A percentile compares a stretch with the other conserved stretches of the same genome.
Evolutionary conservation across 2,797 vertebrate species (phyloP).

Genomic region (Philypnodon macrostomus): DNA sequence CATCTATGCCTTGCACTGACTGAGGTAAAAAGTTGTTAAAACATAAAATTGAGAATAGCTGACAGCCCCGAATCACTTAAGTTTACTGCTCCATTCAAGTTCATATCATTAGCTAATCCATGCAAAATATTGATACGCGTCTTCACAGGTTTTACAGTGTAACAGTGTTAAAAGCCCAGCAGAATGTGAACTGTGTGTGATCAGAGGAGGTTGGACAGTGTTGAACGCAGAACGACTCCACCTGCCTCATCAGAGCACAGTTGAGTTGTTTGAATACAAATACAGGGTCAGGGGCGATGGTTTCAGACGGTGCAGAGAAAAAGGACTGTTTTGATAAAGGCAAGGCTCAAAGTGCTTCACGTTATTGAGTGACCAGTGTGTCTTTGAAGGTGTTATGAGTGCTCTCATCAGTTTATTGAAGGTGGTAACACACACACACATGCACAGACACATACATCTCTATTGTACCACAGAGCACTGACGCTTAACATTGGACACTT

Average conservation of each 20-base stretch:
- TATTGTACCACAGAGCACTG: slow-evolving; percentile 2
- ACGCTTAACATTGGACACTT: slow-evolving; percentile 9
- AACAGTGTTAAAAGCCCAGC: slow-evolving; percentile 56
- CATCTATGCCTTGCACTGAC: too few species aligned
- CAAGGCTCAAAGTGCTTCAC: slow-evolving; percentile 21
- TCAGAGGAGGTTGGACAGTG: slow-evolving; percentile 59
- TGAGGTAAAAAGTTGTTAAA: too few species aligned
- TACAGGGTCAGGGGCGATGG: slow-evolving; percentile 36
- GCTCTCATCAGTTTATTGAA: slow-evolving; percentile 41
- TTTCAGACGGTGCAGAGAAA: slow-evolving; percentile 44
- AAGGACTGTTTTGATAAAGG: slow-evolving; percentile 55
- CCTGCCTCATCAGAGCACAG: slow-evolving; percentile 49
- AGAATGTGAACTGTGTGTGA: slow-evolving; percentile 68
- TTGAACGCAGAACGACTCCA: too few species aligned
- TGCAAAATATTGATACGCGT: too few species aligned
- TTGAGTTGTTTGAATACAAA: slow-evolving; percentile 29
- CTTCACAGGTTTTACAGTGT: too few species aligned
- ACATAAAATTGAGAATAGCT: too few species aligned
- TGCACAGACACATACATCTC: slow-evolving; percentile 6
- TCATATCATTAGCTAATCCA: too few species aligned
- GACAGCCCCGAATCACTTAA: too few species aligned
- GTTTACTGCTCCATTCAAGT: too few species aligned
- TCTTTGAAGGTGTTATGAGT: slow-evolving; percentile 48
- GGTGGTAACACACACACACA: slow-evolving; percentile 17
- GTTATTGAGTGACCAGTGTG: slow-evolving; percentile 28